Percentiles rank a stretch among this genome's conserved stretches.
Evolutionary conservation across 1,140 invertebrate genomes (phyloP).

Genomic region (Patella vulgata): DNA sequence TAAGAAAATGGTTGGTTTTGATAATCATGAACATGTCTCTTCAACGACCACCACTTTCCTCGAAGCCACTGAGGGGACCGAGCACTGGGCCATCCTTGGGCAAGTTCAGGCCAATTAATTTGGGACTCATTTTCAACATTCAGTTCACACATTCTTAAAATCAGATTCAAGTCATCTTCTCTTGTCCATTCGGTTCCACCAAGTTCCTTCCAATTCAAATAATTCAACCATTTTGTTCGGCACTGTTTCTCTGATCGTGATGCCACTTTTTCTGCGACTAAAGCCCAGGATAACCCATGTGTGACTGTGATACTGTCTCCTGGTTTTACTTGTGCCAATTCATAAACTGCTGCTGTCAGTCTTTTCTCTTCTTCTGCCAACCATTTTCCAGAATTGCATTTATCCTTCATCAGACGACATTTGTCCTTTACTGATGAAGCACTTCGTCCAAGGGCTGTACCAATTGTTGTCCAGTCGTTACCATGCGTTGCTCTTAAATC

Average conservation of each 20-base stretch:
- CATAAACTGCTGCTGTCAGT: constrained; percentile 68
- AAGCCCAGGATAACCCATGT: constrained; percentile 68
- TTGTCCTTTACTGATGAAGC: constrained; percentile 71
- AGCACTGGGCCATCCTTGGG: constrained; percentile 67
- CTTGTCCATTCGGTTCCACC: constrained; percentile 69
- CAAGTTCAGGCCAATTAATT: constrained; percentile 68
- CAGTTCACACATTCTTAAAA: constrained; percentile 64
- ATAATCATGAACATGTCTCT: constrained; percentile 65
- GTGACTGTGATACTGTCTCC: constrained; percentile 59
- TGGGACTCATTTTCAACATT: constrained; percentile 66
- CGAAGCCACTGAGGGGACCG: constrained; percentile 70
- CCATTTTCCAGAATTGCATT: constrained; percentile 71
- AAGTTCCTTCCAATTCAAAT: constrained; percentile 69
- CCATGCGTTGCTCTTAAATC: constrained; percentile 68
- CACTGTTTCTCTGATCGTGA: constrained; percentile 71
- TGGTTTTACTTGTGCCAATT: constrained; percentile 63
- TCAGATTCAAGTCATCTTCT: constrained; percentile 68
- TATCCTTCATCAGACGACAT: constrained; percentile 69
- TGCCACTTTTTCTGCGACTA: constrained; percentile 66
- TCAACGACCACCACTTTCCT: constrained; percentile 70
- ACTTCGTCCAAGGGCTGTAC: constrained; percentile 67
- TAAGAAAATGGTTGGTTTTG: constrained; percentile 59
- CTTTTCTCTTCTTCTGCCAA: constrained; percentile 67
- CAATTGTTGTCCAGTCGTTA: constrained; percentile 70
- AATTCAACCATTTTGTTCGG: constrained; percentile 71